Evolutionary conservation across 1,140 invertebrate species (phyloP), one percentile per base, ranked within the genome.

Genomic region (Schlechtendalia chinensis): DNA sequence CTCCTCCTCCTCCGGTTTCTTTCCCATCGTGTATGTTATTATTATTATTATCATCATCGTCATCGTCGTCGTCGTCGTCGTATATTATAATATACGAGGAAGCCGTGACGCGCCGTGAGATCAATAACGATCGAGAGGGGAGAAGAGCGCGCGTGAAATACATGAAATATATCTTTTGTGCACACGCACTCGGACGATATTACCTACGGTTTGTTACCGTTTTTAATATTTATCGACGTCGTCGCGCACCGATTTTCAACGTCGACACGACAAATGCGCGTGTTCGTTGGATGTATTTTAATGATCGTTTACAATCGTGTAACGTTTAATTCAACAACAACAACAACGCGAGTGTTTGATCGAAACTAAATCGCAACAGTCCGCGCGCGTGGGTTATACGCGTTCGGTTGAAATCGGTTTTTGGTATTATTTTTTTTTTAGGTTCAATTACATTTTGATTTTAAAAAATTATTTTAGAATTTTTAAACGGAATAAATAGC

Each of bases 391-490:
- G 32, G 32, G 32, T 4, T 39, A 39, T 39, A 39, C 8, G 8
- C 32, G 32, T 39, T 39, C n/a, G n/a, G n/a, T n/a, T n/a, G n/a
- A 8, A 39, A 39, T 39, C 32, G 8, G 3, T 39, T n/a, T n/a
- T n/a, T n/a, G n/a, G n/a, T n/a, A n/a, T n/a, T n/a, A n/a, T n/a
- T n/a, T n/a, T n/a, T n/a, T n/a, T 67, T 67, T 67, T 45, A 24
- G 45, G 14, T 47, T 24, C 65, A 16, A 45, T 45, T 67, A 67
- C 32, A 22, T 67, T 67, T 67, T 71, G 5, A 53, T 22, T 53
- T 24, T n/a, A 29, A n/a, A 19, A 72, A 19, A 53, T 72, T 29
- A 72, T 53, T 54, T 19, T 29, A n/a, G 50, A 29, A 72, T 72
- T 19, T 29, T 54, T 16, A 1, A 17, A 32, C 27, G 29, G 27